These are phyloP conservation scores for Spea multiplicata DNA, from an alignment of 2,113 vertebrate genomes.

Conservation along the genomic window DNA sequence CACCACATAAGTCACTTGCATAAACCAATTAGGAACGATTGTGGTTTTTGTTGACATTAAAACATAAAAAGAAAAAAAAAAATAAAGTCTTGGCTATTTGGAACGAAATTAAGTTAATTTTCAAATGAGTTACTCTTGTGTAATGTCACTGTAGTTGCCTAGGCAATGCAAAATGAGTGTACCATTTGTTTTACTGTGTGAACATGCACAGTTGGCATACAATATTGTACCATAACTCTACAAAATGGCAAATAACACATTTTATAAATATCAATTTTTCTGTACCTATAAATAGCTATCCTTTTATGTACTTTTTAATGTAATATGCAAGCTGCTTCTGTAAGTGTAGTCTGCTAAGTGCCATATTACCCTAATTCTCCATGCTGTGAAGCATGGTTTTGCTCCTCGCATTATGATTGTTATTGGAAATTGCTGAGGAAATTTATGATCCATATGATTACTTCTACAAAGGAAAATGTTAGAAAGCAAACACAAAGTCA, in stretches of 20 bases:
- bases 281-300: slow-evolving; percentile 18
- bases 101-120: background rate
- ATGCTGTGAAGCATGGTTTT: slow-evolving; percentile 50
- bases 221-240: slow-evolving; percentile 5
- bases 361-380: slow-evolving; percentile 44
- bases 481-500: slow-evolving; percentile 56
- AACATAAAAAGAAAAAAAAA: background rate
- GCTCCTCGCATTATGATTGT: slow-evolving; percentile 50
- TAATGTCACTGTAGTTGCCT: slow-evolving; percentile 10
- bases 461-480: slow-evolving; percentile 45
- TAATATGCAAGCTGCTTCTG: slow-evolving; percentile 8
- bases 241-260: background rate
- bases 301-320: background rate
- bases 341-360: slow-evolving; percentile 36
- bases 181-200: slow-evolving; percentile 7
- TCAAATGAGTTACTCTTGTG: slow-evolving; percentile 1
- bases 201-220: background rate
- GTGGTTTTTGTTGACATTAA: background rate
- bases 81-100: background rate
- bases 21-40: background rate
- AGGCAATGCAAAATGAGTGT: slow-evolving; percentile 24
- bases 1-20: background rate
- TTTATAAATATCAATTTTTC: slow-evolving; percentile 23
- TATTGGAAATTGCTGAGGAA: slow-evolving; percentile 56
- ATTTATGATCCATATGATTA: slow-evolving; percentile 62